Evolutionary conservation across 2,888 invertebrate species (phyloP).

Genomic region (Yponomeuta sedellus): DNA sequence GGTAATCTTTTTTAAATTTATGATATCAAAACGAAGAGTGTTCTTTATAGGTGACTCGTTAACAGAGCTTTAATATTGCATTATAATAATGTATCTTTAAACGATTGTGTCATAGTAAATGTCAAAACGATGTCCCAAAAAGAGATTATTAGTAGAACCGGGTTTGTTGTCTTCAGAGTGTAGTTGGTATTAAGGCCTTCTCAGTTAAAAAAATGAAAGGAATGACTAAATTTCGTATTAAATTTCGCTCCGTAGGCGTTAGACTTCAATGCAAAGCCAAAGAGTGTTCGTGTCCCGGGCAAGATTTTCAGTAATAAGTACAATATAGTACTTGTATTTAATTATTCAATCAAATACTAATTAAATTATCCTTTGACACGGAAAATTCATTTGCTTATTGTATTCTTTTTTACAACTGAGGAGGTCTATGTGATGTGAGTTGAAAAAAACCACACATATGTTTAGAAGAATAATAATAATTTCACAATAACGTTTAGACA

Average conservation of each 20-base stretch:
- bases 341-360: no score
- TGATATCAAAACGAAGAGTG: background rate
- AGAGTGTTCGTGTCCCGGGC: no score
- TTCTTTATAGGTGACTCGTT: constrained; percentile 13
- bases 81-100: constrained; percentile 13
- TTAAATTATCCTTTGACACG: no score
- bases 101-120: constrained; percentile 13
- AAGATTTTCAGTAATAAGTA: no score
- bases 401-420: background rate
- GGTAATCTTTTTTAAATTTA: constrained; percentile 1
- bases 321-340: no score
- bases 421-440: background rate
- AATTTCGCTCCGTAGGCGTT: no score
- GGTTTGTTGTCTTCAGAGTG: background rate
- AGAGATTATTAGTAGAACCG: background rate
- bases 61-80: constrained; percentile 15
- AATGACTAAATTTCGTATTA: no score
- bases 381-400: background rate
- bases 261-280: no score
- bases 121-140: background rate
- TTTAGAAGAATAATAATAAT: background rate
- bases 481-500: background rate
- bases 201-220: background rate
- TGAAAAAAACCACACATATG: background rate
- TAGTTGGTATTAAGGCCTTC: background rate